A percentile compares a stretch with the other conserved stretches of the same genome.
Conservation (phyloP, 2,113 vertebrate genomes). For the Hylia prasina region DNA sequence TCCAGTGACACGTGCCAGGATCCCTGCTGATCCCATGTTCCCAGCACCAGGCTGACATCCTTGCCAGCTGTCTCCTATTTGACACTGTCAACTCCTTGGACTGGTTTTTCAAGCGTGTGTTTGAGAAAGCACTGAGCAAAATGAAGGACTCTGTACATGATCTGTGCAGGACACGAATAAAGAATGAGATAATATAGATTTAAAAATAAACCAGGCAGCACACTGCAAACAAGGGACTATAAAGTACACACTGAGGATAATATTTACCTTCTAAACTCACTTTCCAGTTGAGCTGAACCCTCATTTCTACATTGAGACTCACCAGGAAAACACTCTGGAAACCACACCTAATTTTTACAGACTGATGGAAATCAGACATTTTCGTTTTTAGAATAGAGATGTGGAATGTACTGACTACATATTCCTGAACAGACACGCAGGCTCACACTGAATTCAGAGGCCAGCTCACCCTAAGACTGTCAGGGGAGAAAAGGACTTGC, state of each 20-base stretch:
- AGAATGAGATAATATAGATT: not conserved
- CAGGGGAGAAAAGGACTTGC: not conserved
- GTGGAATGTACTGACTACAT: not conserved
- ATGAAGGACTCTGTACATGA: not conserved
- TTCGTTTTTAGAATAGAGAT: not conserved
- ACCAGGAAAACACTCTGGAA: not conserved
- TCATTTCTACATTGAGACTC: not conserved
- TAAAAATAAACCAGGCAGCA: not conserved
- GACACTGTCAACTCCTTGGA: slow-evolving; percentile 7
- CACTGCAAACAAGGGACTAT: not conserved
- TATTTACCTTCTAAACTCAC: not conserved
- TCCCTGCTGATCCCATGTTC: not conserved
- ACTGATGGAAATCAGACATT: not conserved
- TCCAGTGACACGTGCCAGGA: not conserved
- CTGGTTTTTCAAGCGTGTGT: not conserved
- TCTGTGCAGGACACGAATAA: not conserved
- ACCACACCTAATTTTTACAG: not conserved
- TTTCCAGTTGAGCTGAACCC: not conserved
- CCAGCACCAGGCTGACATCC: not conserved
- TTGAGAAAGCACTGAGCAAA: slow-evolving; percentile 4
- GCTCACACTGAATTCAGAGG: not conserved
- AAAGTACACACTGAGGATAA: not conserved
- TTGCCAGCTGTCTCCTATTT: slow-evolving; percentile 7
- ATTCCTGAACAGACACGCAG: not conserved
- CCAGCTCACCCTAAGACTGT: not conserved